Conservation (phyloP, 2,113 vertebrate genomes). For the Crotalus horridus region DNA sequence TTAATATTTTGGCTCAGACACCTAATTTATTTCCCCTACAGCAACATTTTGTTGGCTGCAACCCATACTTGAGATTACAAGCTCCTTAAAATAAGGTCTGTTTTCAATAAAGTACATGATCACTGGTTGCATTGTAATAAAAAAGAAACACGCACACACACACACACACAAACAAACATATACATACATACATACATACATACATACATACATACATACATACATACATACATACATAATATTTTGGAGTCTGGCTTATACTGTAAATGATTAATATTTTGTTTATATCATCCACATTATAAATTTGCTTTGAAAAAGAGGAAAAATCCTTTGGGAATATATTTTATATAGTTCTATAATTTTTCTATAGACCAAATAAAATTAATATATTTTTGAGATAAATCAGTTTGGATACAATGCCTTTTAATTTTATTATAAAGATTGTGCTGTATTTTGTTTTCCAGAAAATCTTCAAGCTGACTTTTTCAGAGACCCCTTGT, state of each 20-base stretch:
- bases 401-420: background rate
- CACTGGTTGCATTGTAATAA: background rate
- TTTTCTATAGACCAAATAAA: background rate
- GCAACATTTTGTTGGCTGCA: background rate
- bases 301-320: background rate
- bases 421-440: background rate
- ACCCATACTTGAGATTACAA: background rate
- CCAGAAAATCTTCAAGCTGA: background rate
- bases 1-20: background rate
- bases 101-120: background rate
- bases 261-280: background rate
- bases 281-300: background rate
- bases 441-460: background rate
- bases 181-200: too few species aligned
- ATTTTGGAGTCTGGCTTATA: background rate
- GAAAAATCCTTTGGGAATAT: background rate
- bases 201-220: background rate
- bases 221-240: background rate
- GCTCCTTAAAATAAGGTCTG: background rate
- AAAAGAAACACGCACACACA: background rate
- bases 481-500: fast-evolving
- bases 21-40: background rate
- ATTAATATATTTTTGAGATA: background rate
- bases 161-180: background rate
- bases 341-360: background rate